A percentile compares a stretch with the other conserved stretches of the same genome.
Conservation (phyloP, 2,888 invertebrate genomes). For the Melikaiella ostensackeni region DNA sequence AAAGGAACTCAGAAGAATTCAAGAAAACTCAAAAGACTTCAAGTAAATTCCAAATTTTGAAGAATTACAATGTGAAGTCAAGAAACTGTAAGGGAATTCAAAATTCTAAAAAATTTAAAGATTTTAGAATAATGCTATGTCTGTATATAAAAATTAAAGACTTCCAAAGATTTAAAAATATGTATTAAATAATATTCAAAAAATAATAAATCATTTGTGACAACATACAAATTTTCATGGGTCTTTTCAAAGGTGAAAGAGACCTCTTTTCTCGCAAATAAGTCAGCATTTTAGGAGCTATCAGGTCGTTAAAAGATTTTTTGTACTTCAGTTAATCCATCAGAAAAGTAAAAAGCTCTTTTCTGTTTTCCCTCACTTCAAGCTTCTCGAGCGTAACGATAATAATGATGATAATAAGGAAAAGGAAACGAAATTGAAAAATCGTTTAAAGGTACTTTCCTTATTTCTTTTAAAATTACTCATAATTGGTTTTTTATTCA, state of each 20-base stretch:
- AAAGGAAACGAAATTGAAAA: neutral
- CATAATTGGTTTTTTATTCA: neutral
- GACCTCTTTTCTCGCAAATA: neutral
- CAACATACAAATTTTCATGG: too few relatives aligned
- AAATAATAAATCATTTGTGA: too few relatives aligned
- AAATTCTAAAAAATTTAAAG: too few relatives aligned
- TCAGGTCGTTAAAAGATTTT: conserved; percentile 1
- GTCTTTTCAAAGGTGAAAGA: neutral
- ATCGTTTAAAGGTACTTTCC: neutral
- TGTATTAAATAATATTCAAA: too few relatives aligned
- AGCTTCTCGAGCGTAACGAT: neutral
- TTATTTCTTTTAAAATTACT: neutral
- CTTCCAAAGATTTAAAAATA: too few relatives aligned
- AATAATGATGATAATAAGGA: neutral
- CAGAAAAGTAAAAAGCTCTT: neutral
- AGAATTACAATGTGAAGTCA: too few relatives aligned
- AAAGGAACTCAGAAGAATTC: too few relatives aligned
- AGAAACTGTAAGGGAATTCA: too few relatives aligned
- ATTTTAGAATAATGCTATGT: too few relatives aligned
- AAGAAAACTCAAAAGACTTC: too few relatives aligned
- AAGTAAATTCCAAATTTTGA: too few relatives aligned
- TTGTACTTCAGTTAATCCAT: neutral
- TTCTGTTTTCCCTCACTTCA: neutral
- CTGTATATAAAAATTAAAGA: too few relatives aligned
- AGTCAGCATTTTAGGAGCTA: neutral